Base-by-base conservation (phyloP, 2,113 vertebrate genomes). In the Merops nubicus region DNA sequence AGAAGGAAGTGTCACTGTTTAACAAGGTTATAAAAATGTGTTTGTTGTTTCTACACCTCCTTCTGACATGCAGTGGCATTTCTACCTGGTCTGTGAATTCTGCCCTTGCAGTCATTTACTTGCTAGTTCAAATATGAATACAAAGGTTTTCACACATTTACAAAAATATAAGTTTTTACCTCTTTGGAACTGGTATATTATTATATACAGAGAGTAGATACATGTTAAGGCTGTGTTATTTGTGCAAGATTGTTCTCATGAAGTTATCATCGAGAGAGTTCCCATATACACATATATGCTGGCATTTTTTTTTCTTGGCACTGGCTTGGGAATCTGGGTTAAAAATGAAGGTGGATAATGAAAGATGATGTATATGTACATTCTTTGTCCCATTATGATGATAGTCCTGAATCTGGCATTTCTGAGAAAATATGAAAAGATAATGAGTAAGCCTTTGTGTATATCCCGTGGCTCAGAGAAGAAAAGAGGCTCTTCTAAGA, bases 301-400 rank as follows among this genome's bases (percentile, higher is more conserved):
- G 75, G 42, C 28, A 25, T 85, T 94, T 90, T 87, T 87, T 48
- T 95, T 94, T 91, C 75, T 75, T 84, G 82, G 36, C 63, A 38
- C 51, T 70, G 82, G 29, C 23, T 95, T 91, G 43, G 68, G 68
- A 91, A 63, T 90, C 50, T 51, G 38, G 76, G 56, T 86, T 94
- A 68, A 93, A 95, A 94, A 88, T 79, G 86, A 88, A 90, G 69
- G 83, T 73, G 67, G 65, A 72, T 84, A 92, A 84, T 81, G 72
- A 88, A 94, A 93, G 3, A 0, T 93, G 88, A 83, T 88, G 34
- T 93, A 54, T 80, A 29, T 91, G 42, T 91, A 51, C 64, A 70
- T 94, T 86, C 68, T 60, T 56, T 84, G 19, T 84, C 51, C 85
- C 48, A 78, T 91, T 90, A 86, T 74, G 82, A 67, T 86, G 68